Evolutionary conservation across 1,140 invertebrate species (phyloP), one percentile per base, ranked within the genome.

Genomic region (Achroia grisella): DNA sequence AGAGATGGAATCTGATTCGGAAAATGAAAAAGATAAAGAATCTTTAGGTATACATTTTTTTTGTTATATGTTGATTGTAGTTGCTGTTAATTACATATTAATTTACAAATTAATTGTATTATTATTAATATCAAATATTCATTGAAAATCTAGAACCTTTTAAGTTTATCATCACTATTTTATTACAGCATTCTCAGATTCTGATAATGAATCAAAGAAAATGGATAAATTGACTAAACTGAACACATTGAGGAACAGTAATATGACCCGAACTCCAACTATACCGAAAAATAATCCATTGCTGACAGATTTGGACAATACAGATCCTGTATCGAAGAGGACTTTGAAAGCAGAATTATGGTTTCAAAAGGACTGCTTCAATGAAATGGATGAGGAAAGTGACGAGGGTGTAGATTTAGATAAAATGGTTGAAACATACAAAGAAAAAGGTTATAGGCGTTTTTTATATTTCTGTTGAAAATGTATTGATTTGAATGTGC

Each of bases 351-450:
- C 94, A 0, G 89, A 95, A 53, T 77, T 94, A 8, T 98, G 96
- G 95, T 98, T 97, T 76, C 91, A 95, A 62, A 95, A 95, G 86
- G 94, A 96, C 61, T 89, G 91, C 40, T 97, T 98, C 69, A 93
- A 95, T 71, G 90, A 93, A 61, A 77, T 97, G 28, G 91, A 93
- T 55, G 87, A 90, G 50, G 93, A 96, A 39, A 91, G 91, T 34
- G 94, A 95, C 74, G 95, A 97, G 78, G 95, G 95, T 67, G 89
- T 91, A 17, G 96, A 98, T 82, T 87, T 98, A 44, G 93, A 96
- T 66, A 90, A 90, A 72, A 89, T 96, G 76, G 89, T 90, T 2
- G 89, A 92, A 56, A 88, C 89, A 23, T 92, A 90, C 64, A 92
- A 93, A 58, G 89, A 90, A 62, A 93, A 93, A 78, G 93, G 93